Base-by-base conservation (phyloP, 1,140 invertebrate genomes). In the Drosophila navojoa region DNA sequence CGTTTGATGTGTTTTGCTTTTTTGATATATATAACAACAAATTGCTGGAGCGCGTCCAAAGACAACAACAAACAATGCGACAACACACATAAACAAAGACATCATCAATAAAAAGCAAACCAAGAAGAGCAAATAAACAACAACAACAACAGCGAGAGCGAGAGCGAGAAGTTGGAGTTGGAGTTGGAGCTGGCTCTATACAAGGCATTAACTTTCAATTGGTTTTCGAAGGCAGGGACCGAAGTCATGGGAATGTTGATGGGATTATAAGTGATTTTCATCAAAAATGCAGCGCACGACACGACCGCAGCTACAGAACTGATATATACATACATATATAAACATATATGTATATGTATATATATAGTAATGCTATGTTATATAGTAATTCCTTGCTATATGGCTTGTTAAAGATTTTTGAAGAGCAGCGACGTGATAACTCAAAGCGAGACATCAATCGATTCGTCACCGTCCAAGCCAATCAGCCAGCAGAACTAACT, bases 221-320 rank as follows among this genome's bases (percentile, higher is more conserved):
- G 79, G 76, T 72, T 74, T 70, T 70, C 6, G 71, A 49, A 25
- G 10, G 55, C 53, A 13, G 38, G 25, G 47, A 45, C n/a, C 22
- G 27, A 60, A 87, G 75, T 69, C 71, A 87, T 74, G 81, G 81
- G 78, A 86, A 86, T 86, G 81, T 81, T 86, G 81, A 86, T 86
- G 81, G 81, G 81, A 86, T 86, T 86, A 86, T 86, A 86, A 86
- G 81, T 86, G 81, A 86, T 87, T 86, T 86, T 81, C 82, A 86
- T 86, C 81, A 86, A 86, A 86, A 86, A 86, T 86, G 82, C 81
- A 86, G 82, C 81, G 76, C 81, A 86, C 82, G 82, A 85, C 81
- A 87, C 70, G 66, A 64, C 19, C 19, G 19, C 19, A 3, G 19
- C 19, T 22, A 22, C 53, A 50, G 9, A 54, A 63, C 19, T 54